Evolutionary conservation across 1,140 invertebrate genomes (phyloP).

Genomic region (Hestina assimilis): DNA sequence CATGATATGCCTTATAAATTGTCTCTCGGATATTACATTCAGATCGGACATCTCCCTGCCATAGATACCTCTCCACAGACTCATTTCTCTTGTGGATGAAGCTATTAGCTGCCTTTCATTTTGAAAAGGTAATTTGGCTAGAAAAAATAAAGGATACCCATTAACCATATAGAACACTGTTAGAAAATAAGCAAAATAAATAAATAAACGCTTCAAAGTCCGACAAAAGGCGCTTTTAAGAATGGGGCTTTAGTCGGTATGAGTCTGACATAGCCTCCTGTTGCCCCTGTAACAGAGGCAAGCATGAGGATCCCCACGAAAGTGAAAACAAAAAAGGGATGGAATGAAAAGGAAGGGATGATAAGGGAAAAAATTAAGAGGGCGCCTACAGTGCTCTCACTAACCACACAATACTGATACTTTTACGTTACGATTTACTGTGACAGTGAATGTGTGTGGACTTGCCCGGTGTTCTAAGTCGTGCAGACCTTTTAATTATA

Average conservation of each 20-base stretch:
- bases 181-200: not conserved
- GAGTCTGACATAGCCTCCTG: too few relatives aligned
- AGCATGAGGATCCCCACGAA: too few relatives aligned
- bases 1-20: conserved; percentile 74
- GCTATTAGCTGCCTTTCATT: conserved; percentile 68
- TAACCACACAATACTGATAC: not conserved
- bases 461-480: too few relatives aligned
- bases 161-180: not conserved
- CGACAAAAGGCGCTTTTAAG: too few relatives aligned
- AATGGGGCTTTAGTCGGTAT: too few relatives aligned
- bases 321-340: not conserved
- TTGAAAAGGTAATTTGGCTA: conserved; percentile 65
- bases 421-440: too few relatives aligned
- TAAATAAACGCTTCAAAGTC: not conserved
- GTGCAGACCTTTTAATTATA: too few relatives aligned
- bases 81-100: conserved; percentile 57
- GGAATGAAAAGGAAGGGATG: not conserved
- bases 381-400: not conserved
- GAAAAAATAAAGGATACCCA: conserved; percentile 29
- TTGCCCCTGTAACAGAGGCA: too few relatives aligned
- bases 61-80: conserved; percentile 56
- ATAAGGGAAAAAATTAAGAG: not conserved
- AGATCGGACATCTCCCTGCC: conserved; percentile 40
- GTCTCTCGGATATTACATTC: conserved; percentile 59
- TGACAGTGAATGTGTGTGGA: too few relatives aligned